These are phyloP conservation scores for Asbolus verrucosus DNA, from an alignment of 1,140 invertebrate genomes.

Conservation along the genomic window DNA sequence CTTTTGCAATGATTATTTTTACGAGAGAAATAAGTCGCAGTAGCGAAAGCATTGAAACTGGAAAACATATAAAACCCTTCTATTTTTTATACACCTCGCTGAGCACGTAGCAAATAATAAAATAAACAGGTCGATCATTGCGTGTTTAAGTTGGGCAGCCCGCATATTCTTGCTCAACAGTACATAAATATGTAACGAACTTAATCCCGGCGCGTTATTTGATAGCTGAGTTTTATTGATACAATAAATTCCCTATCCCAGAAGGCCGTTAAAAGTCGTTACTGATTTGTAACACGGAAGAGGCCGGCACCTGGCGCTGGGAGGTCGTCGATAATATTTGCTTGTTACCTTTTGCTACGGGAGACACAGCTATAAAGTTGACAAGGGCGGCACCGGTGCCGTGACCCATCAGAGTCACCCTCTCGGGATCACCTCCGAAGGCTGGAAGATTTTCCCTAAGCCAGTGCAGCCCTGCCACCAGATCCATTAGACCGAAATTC, in stretches of 20 bases:
- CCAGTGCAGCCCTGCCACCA: slow-evolving; percentile 94
- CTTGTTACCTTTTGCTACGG: slow-evolving; percentile 86
- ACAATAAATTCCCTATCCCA: slow-evolving; percentile 22
- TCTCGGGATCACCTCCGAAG: slow-evolving; percentile 90
- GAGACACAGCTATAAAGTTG: slow-evolving; percentile 94
- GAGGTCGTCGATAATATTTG: slow-evolving; percentile 36
- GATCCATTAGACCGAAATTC: slow-evolving; percentile 95
- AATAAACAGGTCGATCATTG: neutral
- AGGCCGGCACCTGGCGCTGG: neutral
- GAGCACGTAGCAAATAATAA: neutral
- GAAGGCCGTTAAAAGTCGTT: slow-evolving; percentile 32
- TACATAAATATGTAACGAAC: neutral
- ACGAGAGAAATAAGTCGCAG: no score
- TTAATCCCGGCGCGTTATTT: neutral
- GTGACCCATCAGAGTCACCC: slow-evolving; percentile 92
- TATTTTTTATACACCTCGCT: no score
- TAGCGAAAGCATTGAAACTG: no score
- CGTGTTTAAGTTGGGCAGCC: neutral
- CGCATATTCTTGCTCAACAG: neutral
- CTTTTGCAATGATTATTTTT: no score
- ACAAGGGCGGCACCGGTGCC: slow-evolving; percentile 93
- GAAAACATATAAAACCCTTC: no score
- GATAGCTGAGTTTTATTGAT: no score
- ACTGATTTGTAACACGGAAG: slow-evolving; percentile 36
- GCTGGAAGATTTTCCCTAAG: slow-evolving; percentile 89